Conservation (phyloP, 2,113 vertebrate species). For the Oenanthe oenanthe region DNA sequence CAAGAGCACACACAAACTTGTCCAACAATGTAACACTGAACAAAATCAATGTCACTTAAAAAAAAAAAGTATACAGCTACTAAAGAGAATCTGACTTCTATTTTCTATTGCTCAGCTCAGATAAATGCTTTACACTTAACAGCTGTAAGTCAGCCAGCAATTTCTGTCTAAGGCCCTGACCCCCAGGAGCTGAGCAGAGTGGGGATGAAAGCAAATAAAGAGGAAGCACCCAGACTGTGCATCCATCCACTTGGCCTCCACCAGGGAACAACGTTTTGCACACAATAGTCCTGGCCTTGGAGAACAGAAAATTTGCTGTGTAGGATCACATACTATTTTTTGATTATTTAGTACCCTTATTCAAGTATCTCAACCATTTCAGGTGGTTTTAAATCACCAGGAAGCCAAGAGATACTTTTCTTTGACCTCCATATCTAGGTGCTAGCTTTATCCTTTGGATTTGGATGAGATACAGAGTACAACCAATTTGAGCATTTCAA, state of each 20-base stretch:
- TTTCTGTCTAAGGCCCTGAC: background rate
- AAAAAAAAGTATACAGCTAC: background rate
- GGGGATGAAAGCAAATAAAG: background rate
- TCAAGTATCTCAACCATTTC: background rate
- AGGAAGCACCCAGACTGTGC: background rate
- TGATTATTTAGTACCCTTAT: background rate
- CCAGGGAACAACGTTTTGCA: background rate
- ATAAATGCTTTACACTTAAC: background rate
- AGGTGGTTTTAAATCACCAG: background rate
- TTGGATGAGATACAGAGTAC: background rate
- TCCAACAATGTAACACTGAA: background rate
- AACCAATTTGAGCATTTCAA: constrained; percentile 23
- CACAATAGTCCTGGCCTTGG: background rate
- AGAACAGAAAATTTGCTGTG: background rate
- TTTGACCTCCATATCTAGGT: background rate
- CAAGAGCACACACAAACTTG: background rate
- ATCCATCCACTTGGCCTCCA: background rate
- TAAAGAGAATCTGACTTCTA: background rate
- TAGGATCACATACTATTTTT: background rate
- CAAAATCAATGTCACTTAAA: background rate
- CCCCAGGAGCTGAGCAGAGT: background rate
- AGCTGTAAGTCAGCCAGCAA: background rate
- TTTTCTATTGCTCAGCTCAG: background rate
- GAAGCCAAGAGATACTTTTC: background rate
- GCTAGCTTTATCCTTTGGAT: background rate